Conservation (phyloP, 1,140 invertebrate species). For the Aethina tumida region DNA sequence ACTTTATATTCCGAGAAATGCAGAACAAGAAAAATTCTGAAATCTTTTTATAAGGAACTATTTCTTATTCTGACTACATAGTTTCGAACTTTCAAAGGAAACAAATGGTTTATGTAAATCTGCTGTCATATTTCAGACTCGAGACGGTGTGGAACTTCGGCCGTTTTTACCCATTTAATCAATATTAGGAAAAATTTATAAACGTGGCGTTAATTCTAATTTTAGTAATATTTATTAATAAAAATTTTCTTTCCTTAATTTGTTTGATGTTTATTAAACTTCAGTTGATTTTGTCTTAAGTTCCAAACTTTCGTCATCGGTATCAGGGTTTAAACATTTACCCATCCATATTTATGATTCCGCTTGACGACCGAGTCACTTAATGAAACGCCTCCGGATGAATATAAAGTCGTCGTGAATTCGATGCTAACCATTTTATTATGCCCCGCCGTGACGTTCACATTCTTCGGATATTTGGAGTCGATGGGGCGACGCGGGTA, state of each 20-base stretch:
- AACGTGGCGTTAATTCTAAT: background rate
- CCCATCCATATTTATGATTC: background rate
- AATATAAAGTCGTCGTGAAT: slow-evolving; percentile 16
- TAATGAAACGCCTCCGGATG: slow-evolving; percentile 1
- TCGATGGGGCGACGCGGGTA: slow-evolving; percentile 2
- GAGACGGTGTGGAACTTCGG: background rate
- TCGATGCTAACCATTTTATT: slow-evolving; percentile 16
- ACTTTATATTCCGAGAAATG: no score
- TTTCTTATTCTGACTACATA: slow-evolving; percentile 14
- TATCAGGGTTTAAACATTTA: background rate
- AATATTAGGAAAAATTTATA: background rate
- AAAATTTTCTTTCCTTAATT: background rate
- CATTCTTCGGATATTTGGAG: slow-evolving; percentile 12
- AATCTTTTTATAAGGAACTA: no score
- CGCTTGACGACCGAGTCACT: background rate
- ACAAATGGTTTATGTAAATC: slow-evolving; percentile 16
- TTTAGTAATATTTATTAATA: background rate
- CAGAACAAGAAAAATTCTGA: no score
- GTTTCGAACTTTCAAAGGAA: slow-evolving; percentile 14
- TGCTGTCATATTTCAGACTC: slow-evolving; percentile 11
- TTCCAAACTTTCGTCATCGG: background rate
- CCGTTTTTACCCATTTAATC: background rate
- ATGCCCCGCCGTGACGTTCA: slow-evolving; percentile 4
- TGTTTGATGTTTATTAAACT: slow-evolving; percentile 1
- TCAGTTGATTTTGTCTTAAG: background rate